Conservation (phyloP, 2,113 vertebrate genomes). For the Sarotherodon lohbergeri region DNA sequence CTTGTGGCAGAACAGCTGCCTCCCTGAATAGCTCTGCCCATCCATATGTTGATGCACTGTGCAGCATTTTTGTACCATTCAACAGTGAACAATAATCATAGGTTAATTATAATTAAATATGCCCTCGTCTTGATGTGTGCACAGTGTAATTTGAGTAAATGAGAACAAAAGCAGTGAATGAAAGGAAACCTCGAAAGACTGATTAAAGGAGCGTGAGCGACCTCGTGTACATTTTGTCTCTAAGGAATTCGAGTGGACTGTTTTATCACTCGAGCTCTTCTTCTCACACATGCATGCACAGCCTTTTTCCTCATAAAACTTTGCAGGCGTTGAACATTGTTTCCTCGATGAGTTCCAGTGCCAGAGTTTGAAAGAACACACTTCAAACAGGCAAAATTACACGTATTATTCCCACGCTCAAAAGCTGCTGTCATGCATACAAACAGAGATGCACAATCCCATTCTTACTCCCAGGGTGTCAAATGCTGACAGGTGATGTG, state of each 20-base stretch:
- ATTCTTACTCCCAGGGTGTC: neutral
- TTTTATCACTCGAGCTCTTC: constrained; percentile 1
- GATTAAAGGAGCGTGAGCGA: neutral
- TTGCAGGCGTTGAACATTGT: constrained; percentile 6
- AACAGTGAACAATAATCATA: constrained; percentile 7
- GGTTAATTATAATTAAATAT: constrained; percentile 8
- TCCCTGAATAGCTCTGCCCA: constrained; percentile 3
- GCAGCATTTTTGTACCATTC: neutral
- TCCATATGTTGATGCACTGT: neutral
- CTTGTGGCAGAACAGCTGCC: constrained; percentile 20
- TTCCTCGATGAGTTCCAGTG: neutral
- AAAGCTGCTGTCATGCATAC: neutral
- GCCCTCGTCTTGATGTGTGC: neutral
- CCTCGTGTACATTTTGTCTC: neutral
- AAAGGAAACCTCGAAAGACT: neutral
- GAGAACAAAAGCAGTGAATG: neutral
- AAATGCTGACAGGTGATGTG: neutral
- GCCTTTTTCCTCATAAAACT: neutral
- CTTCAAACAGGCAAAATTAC: neutral
- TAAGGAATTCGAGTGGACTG: neutral
- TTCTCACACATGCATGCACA: neutral
- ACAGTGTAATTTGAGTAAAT: neutral
- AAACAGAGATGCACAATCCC: neutral
- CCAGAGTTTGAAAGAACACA: constrained; percentile 17
- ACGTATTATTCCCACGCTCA: neutral